A percentile compares a stretch with the other conserved stretches of the same genome.
Evolutionary conservation across 2,797 vertebrate species (phyloP).

Genomic region (Erethizon dorsatum): DNA sequence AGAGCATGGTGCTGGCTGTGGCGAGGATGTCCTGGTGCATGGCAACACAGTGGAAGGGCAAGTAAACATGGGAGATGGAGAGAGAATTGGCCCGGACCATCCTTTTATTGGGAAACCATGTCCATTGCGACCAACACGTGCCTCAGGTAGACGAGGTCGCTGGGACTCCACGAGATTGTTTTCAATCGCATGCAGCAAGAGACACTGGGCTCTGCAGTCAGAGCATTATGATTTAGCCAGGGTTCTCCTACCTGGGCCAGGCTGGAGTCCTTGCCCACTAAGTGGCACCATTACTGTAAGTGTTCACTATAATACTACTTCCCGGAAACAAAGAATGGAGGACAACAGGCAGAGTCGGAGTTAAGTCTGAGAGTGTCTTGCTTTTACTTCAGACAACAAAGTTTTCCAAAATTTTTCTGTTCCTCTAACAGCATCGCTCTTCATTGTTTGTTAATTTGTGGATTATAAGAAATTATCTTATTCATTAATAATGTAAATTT

Average conservation of each 20-base stretch:
- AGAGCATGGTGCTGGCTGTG: neutral
- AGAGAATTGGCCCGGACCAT: neutral
- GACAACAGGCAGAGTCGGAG: neutral
- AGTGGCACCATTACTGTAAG: neutral
- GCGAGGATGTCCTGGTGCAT: neutral
- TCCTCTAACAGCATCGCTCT: slow-evolving; percentile 85
- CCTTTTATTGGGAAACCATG: neutral
- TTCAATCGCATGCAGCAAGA: neutral
- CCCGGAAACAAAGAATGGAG: neutral
- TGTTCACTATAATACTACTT: neutral
- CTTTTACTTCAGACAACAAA: slow-evolving; percentile 88
- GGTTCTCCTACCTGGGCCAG: neutral
- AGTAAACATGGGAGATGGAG: neutral
- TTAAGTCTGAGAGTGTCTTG: slow-evolving; percentile 89
- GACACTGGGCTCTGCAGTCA: neutral
- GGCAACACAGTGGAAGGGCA: neutral
- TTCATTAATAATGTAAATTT: slow-evolving; percentile 90
- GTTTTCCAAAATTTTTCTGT: slow-evolving; percentile 87
- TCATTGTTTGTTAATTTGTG: neutral
- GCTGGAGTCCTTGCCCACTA: neutral
- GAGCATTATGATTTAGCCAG: too few relatives aligned
- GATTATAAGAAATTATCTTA: slow-evolving; percentile 78
- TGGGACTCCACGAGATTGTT: neutral
- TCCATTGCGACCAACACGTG: neutral
- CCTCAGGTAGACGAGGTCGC: neutral